Evolutionary conservation across 2,888 invertebrate genomes (phyloP).

Genomic region (Chymomyza caudatula): DNA sequence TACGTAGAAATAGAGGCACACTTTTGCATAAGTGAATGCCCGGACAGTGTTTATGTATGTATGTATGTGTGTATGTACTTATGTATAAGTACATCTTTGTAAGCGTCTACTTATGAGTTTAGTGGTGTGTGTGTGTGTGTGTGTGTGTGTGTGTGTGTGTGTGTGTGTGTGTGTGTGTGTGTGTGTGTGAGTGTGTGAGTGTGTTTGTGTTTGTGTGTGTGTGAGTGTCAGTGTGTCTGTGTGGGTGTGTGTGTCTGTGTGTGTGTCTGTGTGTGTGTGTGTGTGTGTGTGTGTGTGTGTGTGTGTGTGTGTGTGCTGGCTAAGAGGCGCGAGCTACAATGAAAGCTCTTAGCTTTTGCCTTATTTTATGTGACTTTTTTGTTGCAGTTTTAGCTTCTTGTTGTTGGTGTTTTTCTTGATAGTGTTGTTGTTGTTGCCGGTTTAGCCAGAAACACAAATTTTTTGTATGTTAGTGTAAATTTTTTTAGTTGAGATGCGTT

Average conservation of each 20-base stretch:
- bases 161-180: too few species aligned
- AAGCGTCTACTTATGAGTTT: too few species aligned
- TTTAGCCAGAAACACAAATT: background rate
- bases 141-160: too few species aligned
- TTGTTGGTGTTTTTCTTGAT: slow-evolving; percentile 22
- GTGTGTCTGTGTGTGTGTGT: too few species aligned
- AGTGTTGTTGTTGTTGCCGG: slow-evolving; percentile 5
- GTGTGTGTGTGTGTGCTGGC: too few species aligned
- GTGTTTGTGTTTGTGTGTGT: too few species aligned
- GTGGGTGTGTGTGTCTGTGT: too few species aligned
- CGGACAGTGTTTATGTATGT: slow-evolving; percentile 34
- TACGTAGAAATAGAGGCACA: slow-evolving; percentile 6
- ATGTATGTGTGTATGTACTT: slow-evolving; percentile 37
- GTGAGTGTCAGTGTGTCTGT: too few species aligned
- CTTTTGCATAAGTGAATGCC: slow-evolving; percentile 58
- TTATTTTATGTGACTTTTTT: slow-evolving; percentile 56
- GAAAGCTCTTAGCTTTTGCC: slow-evolving; percentile 24
- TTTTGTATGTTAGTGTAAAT: background rate
- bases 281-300: too few species aligned
- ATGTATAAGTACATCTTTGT: slow-evolving; percentile 21
- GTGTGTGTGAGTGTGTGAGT: too few species aligned
- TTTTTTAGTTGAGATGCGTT: slow-evolving; percentile 51
- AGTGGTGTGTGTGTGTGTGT: too few species aligned
- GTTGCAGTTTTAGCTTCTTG: slow-evolving; percentile 15
- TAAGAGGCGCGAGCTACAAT: too few species aligned